Conservation (phyloP, 2,888 invertebrate genomes). For the Harpagoxenus sublaevis region DNA sequence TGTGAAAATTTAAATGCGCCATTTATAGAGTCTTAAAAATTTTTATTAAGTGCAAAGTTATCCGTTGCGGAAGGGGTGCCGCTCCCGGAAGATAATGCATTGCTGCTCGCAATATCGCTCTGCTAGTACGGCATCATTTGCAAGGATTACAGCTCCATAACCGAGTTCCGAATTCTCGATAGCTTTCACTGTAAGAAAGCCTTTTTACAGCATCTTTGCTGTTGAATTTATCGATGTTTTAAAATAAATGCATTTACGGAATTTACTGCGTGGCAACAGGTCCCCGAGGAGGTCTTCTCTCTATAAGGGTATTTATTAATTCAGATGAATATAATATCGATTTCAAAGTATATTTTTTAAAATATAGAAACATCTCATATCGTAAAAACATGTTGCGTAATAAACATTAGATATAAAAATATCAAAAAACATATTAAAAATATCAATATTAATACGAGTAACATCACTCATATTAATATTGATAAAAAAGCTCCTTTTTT, state of each 20-base stretch:
- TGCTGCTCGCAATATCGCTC: constrained; percentile 24
- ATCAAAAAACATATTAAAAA: background rate
- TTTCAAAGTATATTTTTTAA: background rate
- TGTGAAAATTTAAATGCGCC: constrained; percentile 29
- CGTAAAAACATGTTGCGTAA: background rate
- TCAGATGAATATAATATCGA: background rate
- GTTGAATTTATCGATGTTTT: constrained; percentile 43
- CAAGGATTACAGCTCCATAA: constrained; percentile 47
- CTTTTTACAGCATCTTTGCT: constrained; percentile 31
- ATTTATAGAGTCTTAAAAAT: constrained; percentile 33
- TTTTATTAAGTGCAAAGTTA: constrained; percentile 30
- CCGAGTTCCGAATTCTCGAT: constrained; percentile 37
- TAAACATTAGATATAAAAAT: background rate
- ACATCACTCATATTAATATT: background rate
- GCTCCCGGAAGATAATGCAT: constrained; percentile 23
- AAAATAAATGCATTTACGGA: constrained; percentile 43
- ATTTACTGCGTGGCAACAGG: constrained; percentile 28
- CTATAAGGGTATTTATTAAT: background rate
- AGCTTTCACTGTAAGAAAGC: background rate
- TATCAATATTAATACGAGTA: background rate
- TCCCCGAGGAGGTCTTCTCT: background rate
- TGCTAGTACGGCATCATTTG: constrained; percentile 26
- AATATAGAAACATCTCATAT: background rate
- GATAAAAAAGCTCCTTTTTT: background rate
- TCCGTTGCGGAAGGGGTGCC: background rate